These are phyloP conservation scores for Tenebrosternarchus preto DNA, from an alignment of 2,113 vertebrate species.

Conservation along the genomic window DNA sequence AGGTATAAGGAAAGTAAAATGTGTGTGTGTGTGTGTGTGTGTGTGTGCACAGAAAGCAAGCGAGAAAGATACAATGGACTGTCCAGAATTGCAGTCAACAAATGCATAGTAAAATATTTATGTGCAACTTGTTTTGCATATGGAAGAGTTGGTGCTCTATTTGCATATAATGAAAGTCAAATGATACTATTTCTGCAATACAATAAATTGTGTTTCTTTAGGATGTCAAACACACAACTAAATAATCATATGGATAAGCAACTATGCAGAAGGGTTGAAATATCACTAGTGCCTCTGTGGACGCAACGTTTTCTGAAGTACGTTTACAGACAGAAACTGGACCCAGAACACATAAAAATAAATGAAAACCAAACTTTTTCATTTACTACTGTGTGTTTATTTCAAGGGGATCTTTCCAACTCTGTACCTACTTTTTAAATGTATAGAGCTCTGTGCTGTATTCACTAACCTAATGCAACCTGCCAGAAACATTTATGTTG, in stretches of 20 bases:
- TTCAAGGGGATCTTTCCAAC: too few species aligned
- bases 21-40: background rate
- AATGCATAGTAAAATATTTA: slow-evolving; percentile 20
- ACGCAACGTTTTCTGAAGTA: slow-evolving; percentile 18
- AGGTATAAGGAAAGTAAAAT: background rate
- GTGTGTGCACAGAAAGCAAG: slow-evolving; percentile 11
- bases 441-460: too few species aligned
- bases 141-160: slow-evolving; percentile 22
- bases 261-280: slow-evolving; percentile 41
- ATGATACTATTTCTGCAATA: slow-evolving; percentile 49
- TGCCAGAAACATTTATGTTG: too few species aligned
- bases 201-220: slow-evolving; percentile 32
- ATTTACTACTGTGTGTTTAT: too few species aligned
- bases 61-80: background rate
- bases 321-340: slow-evolving; percentile 2
- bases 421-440: too few species aligned
- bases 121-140: slow-evolving; percentile 41
- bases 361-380: too few species aligned
- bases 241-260: slow-evolving; percentile 37
- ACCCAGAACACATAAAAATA: background rate
- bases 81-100: slow-evolving; percentile 25
- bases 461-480: too few species aligned
- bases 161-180: slow-evolving; percentile 58
- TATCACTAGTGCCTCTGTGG: background rate
- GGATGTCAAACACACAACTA: slow-evolving; percentile 39